phyloP scores from a whole-genome alignment of 2,113 vertebrate species.

The Aptenodytes patagonicus region DNA sequence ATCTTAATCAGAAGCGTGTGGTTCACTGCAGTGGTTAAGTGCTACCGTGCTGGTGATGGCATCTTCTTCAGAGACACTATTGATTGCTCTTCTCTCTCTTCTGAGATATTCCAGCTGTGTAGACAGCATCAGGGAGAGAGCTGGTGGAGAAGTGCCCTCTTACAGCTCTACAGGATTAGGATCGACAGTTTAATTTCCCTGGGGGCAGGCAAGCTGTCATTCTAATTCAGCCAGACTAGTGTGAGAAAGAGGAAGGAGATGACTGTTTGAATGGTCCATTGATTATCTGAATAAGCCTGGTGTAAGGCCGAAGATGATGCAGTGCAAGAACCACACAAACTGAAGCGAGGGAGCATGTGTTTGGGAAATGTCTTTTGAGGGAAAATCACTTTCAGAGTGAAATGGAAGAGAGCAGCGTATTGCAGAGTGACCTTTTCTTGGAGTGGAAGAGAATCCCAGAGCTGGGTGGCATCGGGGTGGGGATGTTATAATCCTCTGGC shows the following conservation, averaged over 20 bases:
- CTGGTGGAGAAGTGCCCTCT: conserved; percentile 60
- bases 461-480: neutral
- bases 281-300: conserved; percentile 29
- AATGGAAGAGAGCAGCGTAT: neutral
- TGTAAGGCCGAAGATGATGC: neutral
- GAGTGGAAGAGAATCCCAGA: neutral
- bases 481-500: neutral
- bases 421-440: neutral
- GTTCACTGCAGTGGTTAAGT: conserved; percentile 55
- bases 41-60: conserved; percentile 53
- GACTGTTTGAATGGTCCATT: conserved; percentile 6
- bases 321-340: neutral
- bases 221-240: conserved; percentile 7
- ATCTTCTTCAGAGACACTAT: conserved; percentile 68
- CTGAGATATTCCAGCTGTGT: conserved; percentile 55
- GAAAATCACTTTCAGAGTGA: neutral
- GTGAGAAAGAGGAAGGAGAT: conserved; percentile 10
- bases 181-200: conserved; percentile 63
- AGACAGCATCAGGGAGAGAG: conserved; percentile 46
- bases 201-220: conserved; percentile 6
- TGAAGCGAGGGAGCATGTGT: neutral
- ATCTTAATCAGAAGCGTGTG: conserved; percentile 67
- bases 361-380: neutral
- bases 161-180: conserved; percentile 45
- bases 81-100: conserved; percentile 68